Evolutionary conservation across 2,113 vertebrate species (phyloP).

Genomic region (Gadus macrocephalus): DNA sequence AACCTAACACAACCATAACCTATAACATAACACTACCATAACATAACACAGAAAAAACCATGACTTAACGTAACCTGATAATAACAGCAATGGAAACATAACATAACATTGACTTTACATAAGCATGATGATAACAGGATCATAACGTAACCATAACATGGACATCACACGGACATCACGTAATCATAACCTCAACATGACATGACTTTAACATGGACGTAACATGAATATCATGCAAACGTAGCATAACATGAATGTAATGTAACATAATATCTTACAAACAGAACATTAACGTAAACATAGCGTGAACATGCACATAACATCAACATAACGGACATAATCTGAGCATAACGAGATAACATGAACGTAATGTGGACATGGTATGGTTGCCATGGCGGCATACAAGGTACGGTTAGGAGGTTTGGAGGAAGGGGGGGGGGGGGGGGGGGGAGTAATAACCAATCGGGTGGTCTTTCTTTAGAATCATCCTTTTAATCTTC

Average conservation of each 20-base stretch:
- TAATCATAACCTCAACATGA: not conserved
- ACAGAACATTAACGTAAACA: not conserved
- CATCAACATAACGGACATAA: not conserved
- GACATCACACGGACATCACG: not conserved
- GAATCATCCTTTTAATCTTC: slow-evolving; percentile 53
- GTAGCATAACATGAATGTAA: not conserved
- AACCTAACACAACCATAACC: not conserved
- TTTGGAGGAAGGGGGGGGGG: too few species aligned
- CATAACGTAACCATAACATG: not conserved
- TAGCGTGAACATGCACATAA: not conserved
- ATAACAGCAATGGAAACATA: not conserved
- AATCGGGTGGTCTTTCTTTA: slow-evolving; percentile 27
- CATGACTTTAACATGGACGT: not conserved
- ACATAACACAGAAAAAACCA: not conserved
- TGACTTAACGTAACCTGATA: not conserved
- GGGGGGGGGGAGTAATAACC: not conserved
- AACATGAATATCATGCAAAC: not conserved
- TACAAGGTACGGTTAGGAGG: too few species aligned
- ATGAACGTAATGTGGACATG: too few species aligned
- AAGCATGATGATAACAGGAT: not conserved
- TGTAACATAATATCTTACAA: not conserved
- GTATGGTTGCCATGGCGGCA: too few species aligned
- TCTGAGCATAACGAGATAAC: too few species aligned
- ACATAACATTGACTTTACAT: not conserved
- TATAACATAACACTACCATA: not conserved